A percentile compares a stretch with the other conserved stretches of the same genome.
Conservation (phyloP, 2,113 vertebrate species). For the Oceanites oceanicus region DNA sequence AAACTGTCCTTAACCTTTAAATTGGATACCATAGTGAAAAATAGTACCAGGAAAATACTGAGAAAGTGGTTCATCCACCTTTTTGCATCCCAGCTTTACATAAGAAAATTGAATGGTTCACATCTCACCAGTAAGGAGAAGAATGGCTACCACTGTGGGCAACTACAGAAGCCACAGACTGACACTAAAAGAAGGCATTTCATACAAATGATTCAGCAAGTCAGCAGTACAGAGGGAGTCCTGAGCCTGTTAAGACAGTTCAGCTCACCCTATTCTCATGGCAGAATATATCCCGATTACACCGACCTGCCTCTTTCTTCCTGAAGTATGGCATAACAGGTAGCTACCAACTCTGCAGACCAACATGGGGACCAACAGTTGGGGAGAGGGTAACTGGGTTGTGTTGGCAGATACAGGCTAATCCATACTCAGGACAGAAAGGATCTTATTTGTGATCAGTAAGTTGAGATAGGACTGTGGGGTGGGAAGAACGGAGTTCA, state of each 20-base stretch:
- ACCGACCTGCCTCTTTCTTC: not conserved
- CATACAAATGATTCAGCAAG: not conserved
- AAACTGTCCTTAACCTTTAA: not conserved
- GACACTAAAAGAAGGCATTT: not conserved
- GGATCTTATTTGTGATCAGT: not conserved
- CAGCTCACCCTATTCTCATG: not conserved
- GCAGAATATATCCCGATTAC: not conserved
- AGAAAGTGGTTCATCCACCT: not conserved
- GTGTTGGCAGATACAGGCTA: not conserved
- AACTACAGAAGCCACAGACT: not conserved
- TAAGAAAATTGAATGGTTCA: not conserved
- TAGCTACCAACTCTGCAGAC: not conserved
- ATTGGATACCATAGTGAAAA: not conserved
- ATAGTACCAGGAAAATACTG: not conserved
- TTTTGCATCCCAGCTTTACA: not conserved
- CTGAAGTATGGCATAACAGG: accelerated
- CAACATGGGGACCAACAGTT: not conserved
- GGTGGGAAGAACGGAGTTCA: not conserved
- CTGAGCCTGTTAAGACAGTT: not conserved
- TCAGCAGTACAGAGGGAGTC: not conserved
- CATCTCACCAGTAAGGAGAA: not conserved
- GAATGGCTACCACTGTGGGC: not conserved
- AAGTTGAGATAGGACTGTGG: not conserved
- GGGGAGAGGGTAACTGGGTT: not conserved
- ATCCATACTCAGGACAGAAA: not conserved